These are phyloP conservation scores for Morpho deidamia DNA, from an alignment of 2,888 invertebrate genomes.

Conservation along the genomic window DNA sequence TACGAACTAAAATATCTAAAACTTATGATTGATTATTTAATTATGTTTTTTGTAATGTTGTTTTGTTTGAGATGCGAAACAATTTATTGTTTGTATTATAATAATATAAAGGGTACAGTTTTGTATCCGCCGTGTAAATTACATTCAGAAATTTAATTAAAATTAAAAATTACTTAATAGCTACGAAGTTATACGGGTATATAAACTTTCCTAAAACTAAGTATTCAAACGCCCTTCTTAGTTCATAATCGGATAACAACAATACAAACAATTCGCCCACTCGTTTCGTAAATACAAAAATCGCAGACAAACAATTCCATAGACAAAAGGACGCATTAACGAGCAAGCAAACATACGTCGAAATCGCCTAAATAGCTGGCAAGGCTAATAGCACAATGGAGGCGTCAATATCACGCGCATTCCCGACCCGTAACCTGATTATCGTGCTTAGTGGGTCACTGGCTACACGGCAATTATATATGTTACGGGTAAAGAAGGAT, in stretches of 20 bases:
- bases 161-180: too few species aligned
- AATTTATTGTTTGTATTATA: too few species aligned
- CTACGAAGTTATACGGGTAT: too few species aligned
- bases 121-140: too few species aligned
- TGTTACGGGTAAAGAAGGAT: background rate
- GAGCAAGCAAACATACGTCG: conserved; percentile 40
- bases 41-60: too few species aligned
- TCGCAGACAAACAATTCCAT: conserved; percentile 20
- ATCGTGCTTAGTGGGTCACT: conserved; percentile 34
- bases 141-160: too few species aligned
- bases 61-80: too few species aligned
- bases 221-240: background rate
- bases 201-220: too few species aligned
- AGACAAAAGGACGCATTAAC: conserved; percentile 25
- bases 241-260: background rate
- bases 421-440: conserved; percentile 48
- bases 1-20: too few species aligned
- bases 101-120: too few species aligned
- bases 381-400: conserved; percentile 64
- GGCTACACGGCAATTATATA: conserved; percentile 26
- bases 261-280: conserved; percentile 4
- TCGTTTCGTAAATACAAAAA: conserved; percentile 5
- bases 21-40: too few species aligned
- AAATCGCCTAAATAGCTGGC: conserved; percentile 58
- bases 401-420: conserved; percentile 63